phyloP scores from a whole-genome alignment of 2,888 invertebrate species.

The Antheraea yamamai region DNA sequence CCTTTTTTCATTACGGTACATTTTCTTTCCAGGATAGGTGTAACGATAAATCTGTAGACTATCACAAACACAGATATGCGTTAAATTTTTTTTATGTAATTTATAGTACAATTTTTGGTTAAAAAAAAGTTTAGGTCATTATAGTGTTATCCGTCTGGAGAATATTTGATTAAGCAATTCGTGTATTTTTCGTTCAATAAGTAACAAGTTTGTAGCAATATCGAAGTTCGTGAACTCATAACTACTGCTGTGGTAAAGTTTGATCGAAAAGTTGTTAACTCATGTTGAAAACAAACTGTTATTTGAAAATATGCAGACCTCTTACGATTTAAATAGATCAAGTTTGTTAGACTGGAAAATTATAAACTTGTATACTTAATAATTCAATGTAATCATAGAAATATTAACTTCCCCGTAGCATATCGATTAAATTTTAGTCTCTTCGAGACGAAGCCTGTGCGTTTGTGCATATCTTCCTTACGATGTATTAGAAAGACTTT shows the following conservation, averaged over 20 bases:
- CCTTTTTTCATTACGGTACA: too few relatives aligned
- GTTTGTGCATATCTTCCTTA: too few relatives aligned
- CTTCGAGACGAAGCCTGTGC: too few relatives aligned
- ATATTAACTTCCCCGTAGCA: too few relatives aligned
- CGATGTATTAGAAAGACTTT: too few relatives aligned
- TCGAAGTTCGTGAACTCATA: conserved; percentile 45
- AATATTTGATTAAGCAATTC: conserved; percentile 41
- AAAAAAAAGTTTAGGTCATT: background rate
- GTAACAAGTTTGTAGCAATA: conserved; percentile 50
- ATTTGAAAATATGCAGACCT: conserved; percentile 18
- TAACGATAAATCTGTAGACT: background rate
- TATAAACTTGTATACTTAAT: background rate
- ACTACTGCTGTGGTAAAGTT: conserved; percentile 45
- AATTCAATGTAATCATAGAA: background rate
- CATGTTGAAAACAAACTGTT: conserved; percentile 32
- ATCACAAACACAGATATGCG: background rate
- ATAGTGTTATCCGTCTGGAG: background rate
- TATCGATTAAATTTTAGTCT: too few relatives aligned
- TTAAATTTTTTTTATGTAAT: background rate
- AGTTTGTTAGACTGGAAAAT: background rate
- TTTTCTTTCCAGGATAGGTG: too few relatives aligned
- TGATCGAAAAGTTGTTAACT: conserved; percentile 46
- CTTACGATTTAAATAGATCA: background rate
- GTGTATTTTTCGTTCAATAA: conserved; percentile 44
- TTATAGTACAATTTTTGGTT: background rate